Base-by-base conservation (phyloP, 2,888 invertebrate species). In the Limnephilus lunatus region DNA sequence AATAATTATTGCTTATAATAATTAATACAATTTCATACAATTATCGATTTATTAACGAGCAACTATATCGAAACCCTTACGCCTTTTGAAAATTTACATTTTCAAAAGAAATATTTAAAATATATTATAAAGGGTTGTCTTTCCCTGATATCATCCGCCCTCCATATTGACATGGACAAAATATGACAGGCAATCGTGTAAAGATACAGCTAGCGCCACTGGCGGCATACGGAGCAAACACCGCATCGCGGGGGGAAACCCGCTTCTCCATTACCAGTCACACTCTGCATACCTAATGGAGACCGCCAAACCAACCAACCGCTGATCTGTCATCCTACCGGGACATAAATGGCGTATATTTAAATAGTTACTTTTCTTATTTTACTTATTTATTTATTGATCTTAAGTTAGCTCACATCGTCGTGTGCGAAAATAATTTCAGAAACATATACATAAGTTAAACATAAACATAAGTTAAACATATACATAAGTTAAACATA, bases 171-270 rank as follows among this genome's bases (percentile, higher is more conserved):
- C 93, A 85, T 85, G 91, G 92, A 92, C 90, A 89, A 93, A 93
- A 92, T 93, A 93, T 90, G 92, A 91, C 92, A 82, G 92, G 48
- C 87, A 89, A 91, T 91, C 90, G 90, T 90, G 87, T 87, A 85
- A 89, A 90, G 91, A 91, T 92, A 92, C 90, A 81, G 81, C 91
- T 85, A 93, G 92, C 90, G 92, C 92, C 90, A 88, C 88, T 25
- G 44, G 86, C 91, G 80, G 91, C 89, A 68, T 81, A 44, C 89
- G 85, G 48, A 85, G 87, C 89, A 88, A 91, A 89, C 88, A 91
- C 80, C 53, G 30, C 48, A 30, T 87, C 48, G 31, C 87, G 48
- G 68, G 68, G 68, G 68, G 68, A 68, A 68, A n/a, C 68, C 68
- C 25, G 68, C 68, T n/a, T 25, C 68, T 25, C n/a, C 19, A 53